Evolutionary conservation across 2,888 invertebrate species (phyloP).

Genomic region (Dicranocentrus wangi): DNA sequence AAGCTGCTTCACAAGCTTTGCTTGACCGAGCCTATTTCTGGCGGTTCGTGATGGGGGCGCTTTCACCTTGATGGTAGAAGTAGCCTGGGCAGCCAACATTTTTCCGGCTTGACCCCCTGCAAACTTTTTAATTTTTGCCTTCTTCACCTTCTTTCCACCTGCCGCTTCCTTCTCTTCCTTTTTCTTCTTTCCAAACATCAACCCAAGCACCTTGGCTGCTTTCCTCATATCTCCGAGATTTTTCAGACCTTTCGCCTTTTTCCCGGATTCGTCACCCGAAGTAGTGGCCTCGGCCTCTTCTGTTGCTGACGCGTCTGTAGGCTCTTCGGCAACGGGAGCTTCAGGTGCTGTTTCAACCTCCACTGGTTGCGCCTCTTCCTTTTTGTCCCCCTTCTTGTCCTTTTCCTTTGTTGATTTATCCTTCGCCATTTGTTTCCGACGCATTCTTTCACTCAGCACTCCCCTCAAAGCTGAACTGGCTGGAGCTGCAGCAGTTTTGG

Average conservation of each 20-base stretch:
- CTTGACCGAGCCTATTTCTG: constrained; percentile 25
- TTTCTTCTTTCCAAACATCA: constrained; percentile 39
- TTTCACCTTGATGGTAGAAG: not conserved
- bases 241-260: not conserved
- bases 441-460: constrained; percentile 34
- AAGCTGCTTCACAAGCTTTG: constrained; percentile 30
- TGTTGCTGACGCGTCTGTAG: not conserved
- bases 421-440: constrained; percentile 49
- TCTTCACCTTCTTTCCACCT: constrained; percentile 5
- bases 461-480: constrained; percentile 36
- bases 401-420: constrained; percentile 17
- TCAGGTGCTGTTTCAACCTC: not conserved
- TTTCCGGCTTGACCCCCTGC: constrained; percentile 51
- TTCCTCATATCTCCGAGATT: constrained; percentile 37
- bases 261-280: not conserved
- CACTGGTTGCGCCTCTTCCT: not conserved
- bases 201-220: constrained; percentile 29
- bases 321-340: not conserved
- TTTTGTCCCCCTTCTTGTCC: not conserved
- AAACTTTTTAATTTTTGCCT: constrained; percentile 52
- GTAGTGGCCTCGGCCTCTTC: too few relatives aligned
- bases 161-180: not conserved
- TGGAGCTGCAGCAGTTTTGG: constrained; percentile 21
- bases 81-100: constrained; percentile 29
- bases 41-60: constrained; percentile 11